Evolutionary conservation across 2,888 invertebrate genomes (phyloP), one percentile per base, ranked within the genome.

Genomic region (Melolontha melolontha): DNA sequence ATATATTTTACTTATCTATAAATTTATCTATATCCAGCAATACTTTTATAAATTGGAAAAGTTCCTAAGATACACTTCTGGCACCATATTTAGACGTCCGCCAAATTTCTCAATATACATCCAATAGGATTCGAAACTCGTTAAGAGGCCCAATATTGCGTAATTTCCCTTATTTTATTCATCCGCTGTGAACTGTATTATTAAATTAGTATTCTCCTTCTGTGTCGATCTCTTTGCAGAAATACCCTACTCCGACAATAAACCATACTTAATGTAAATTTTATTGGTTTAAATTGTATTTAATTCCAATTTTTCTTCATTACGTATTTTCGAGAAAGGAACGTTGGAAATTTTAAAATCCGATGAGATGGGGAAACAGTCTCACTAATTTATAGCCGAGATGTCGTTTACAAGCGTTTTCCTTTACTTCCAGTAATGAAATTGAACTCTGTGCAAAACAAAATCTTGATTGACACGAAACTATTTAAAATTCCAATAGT

Each of bases 381-480:
- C 39, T 34, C 12, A n/a, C 34, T 57, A 66, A 66, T 74, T 75
- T 72, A 69, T 71, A 69, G 70, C 70, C 67, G 70, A 76, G 77
- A 75, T 68, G 73, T 74, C 72, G 75, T 76, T 75, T 73, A 75
- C 5, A 11, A 40, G 17, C 8, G 49, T 22, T 11, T 49, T 22
- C 8, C 11, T 49, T 10, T 16, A 5, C 8, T 22, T 49, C 16
- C 49, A 2, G 8, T 7, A 11, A 17, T 49, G 47, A 14, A 16
- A 47, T 17, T 47, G 17, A 16, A 4, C 8, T 22, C 16, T 5
- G 22, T n/a, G 5, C 34, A 2, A 10, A 10, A 2, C 34, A 10
- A 34, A 10, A 6, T 34, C 2, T 6, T 34, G 34, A 34, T 34
- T 34, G 34, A 34, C 34, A 34, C 34, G 1, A 34, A 34, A 6